Percentiles rank a stretch among this genome's conserved stretches.
These are phyloP conservation scores for Harpalus rubripes DNA, from an alignment of 2,888 invertebrate species.

Conservation along the genomic window DNA sequence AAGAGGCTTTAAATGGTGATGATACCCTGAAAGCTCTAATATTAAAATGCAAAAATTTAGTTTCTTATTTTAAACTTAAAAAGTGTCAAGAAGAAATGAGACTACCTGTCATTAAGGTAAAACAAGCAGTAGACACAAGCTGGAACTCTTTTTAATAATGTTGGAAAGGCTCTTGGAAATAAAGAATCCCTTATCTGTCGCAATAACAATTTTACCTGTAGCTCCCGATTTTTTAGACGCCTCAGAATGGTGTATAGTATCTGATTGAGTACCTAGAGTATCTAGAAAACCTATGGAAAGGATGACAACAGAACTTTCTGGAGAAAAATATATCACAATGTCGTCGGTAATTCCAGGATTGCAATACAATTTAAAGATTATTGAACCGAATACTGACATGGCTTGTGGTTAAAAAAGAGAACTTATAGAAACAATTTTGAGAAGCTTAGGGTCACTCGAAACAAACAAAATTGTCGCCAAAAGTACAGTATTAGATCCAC, in stretches of 20 bases:
- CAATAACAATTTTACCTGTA: neutral
- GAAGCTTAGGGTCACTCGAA: neutral
- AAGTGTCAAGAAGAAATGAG: conserved; percentile 7
- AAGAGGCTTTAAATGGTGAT: conserved; percentile 18
- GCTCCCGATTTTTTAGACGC: conserved; percentile 30
- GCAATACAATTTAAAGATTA: conserved; percentile 6
- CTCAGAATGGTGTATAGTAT: conserved; percentile 1
- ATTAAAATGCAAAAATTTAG: conserved; percentile 15
- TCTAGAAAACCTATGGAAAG: conserved; percentile 4
- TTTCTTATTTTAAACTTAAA: conserved; percentile 33
- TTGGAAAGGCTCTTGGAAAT: neutral
- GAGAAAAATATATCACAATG: conserved; percentile 22
- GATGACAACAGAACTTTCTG: neutral
- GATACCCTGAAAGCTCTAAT: conserved; percentile 10
- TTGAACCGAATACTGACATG: neutral
- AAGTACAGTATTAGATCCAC: conserved; percentile 24
- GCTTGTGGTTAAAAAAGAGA: neutral
- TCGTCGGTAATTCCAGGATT: conserved; percentile 7
- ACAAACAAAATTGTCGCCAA: neutral
- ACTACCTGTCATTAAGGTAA: conserved; percentile 10
- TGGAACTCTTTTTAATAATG: conserved; percentile 43
- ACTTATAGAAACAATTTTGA: conserved; percentile 11
- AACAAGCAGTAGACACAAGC: conserved; percentile 11
- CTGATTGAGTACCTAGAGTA: neutral
- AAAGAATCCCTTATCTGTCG: conserved; percentile 12